A percentile compares a stretch with the other conserved stretches of the same genome.
phyloP scores from a whole-genome alignment of 1,140 invertebrate species.

The Samia ricini region DNA sequence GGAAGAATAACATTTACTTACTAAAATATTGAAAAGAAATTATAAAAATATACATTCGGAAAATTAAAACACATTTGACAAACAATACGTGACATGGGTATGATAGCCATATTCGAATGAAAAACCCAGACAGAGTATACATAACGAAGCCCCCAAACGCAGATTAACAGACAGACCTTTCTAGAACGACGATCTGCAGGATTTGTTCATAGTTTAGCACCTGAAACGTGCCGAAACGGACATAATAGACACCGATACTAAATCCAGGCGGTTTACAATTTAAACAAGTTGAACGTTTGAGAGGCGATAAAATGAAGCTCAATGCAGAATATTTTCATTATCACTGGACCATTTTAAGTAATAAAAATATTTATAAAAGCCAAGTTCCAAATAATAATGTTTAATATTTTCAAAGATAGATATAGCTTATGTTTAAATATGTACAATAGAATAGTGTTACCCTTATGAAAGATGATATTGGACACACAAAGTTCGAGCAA shows the following conservation, averaged over 20 bases:
- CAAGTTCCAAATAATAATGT: no score
- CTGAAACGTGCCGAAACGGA: slow-evolving; percentile 49
- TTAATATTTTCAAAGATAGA: no score
- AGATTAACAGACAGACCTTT: slow-evolving; percentile 20
- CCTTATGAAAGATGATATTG: no score
- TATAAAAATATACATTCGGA: not conserved
- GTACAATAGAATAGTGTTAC: no score
- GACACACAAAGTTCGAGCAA: no score
- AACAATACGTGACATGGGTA: not conserved
- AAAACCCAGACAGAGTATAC: not conserved
- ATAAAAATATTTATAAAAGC: no score
- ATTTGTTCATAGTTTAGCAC: slow-evolving; percentile 23
- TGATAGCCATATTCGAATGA: not conserved
- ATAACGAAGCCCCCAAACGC: not conserved
- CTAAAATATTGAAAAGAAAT: no score
- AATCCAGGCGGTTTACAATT: slow-evolving; percentile 40
- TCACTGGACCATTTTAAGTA: no score
- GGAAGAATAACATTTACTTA: no score
- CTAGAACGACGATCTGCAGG: slow-evolving; percentile 26
- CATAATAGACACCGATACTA: slow-evolving; percentile 48
- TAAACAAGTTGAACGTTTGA: slow-evolving; percentile 42
- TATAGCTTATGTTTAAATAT: no score
- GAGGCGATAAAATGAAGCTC: slow-evolving; percentile 11
- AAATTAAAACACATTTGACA: not conserved
- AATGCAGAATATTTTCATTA: no score